Conservation (phyloP, 2,113 vertebrate genomes). For the Asarcornis scutulata region DNA sequence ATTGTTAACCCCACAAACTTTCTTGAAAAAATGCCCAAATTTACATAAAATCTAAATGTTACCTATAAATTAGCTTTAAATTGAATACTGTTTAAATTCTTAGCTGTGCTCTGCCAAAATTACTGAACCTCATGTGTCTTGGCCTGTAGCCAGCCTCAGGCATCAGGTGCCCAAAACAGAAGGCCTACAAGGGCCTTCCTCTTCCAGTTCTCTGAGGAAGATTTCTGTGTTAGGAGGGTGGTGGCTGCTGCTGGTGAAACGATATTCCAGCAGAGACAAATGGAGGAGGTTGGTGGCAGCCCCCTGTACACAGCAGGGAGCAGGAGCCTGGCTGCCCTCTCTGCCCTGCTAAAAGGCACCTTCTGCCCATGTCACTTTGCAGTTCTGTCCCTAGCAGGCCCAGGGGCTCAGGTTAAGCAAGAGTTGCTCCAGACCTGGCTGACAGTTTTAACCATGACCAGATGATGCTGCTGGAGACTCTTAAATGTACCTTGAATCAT, state of each 20-base stretch:
- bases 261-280: neutral
- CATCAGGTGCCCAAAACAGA: neutral
- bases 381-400: neutral
- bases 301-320: neutral
- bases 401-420: fast-evolving
- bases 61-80: neutral
- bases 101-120: neutral
- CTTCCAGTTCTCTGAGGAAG: neutral
- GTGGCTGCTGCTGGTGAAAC: neutral
- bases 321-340: neutral
- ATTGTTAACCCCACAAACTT: neutral
- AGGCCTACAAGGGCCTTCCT: neutral
- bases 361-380: neutral
- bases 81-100: fast-evolving
- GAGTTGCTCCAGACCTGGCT: neutral
- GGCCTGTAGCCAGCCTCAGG: neutral
- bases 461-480: neutral
- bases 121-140: neutral
- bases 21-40: neutral
- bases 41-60: neutral
- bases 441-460: neutral
- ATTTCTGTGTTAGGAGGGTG: neutral
- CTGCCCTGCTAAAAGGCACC: neutral
- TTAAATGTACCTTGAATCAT: neutral
- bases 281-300: fast-evolving